Evolutionary conservation across 2,888 invertebrate genomes (phyloP).

Genomic region (Harpagoxenus sublaevis): DNA sequence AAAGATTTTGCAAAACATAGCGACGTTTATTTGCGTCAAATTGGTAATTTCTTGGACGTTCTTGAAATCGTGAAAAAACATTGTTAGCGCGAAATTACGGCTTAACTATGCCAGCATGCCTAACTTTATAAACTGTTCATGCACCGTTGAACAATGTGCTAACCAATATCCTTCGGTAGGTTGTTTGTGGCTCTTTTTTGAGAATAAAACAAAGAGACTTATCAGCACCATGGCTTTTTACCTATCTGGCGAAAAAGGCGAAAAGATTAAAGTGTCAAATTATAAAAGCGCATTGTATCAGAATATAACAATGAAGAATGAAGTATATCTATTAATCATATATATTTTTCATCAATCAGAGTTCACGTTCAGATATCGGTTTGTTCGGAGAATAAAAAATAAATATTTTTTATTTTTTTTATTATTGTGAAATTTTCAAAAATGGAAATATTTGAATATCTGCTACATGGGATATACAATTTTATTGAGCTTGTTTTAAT

Average conservation of each 20-base stretch:
- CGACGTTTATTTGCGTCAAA: neutral
- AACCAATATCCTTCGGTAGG: constrained; percentile 12
- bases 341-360: neutral
- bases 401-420: neutral
- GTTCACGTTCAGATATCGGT: neutral
- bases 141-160: constrained; percentile 15
- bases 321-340: neutral
- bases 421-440: neutral
- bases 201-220: constrained; percentile 12
- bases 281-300: neutral
- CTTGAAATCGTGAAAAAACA: constrained; percentile 24
- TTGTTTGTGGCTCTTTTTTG: constrained; percentile 18
- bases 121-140: constrained; percentile 16
- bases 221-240: neutral
- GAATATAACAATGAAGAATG: neutral
- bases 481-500: neutral
- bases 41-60: neutral
- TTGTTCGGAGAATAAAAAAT: neutral
- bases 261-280: neutral
- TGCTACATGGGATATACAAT: neutral
- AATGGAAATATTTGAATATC: constrained; percentile 11
- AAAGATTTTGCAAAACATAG: neutral
- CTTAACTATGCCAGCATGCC: neutral
- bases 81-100: constrained; percentile 3
- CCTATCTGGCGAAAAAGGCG: neutral